Percentiles rank a stretch among this genome's conserved stretches.
phyloP scores from a whole-genome alignment of 1,140 invertebrate species.

The Atta texana region DNA sequence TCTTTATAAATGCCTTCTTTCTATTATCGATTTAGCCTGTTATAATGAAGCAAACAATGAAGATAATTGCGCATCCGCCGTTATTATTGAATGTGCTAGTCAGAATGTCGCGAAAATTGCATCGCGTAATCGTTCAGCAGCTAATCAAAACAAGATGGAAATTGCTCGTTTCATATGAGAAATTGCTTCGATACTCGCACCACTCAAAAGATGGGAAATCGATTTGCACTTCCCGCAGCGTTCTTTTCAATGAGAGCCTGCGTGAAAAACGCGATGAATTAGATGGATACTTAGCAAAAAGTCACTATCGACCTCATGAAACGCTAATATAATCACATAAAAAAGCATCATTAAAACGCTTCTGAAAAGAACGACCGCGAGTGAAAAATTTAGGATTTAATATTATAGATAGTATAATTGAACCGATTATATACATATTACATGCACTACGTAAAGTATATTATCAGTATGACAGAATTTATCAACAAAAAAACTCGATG shows the following conservation, averaged over 20 bases:
- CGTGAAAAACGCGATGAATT: background rate
- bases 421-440: background rate
- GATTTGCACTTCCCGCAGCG: constrained; percentile 33
- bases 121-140: constrained; percentile 44
- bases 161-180: constrained; percentile 71
- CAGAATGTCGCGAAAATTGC: constrained; percentile 74
- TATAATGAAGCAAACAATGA: constrained; percentile 70
- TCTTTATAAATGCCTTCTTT: constrained; percentile 54
- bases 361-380: background rate
- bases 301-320: background rate
- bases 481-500: background rate
- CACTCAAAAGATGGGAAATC: constrained; percentile 61
- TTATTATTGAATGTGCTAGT: constrained; percentile 56
- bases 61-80: constrained; percentile 67
- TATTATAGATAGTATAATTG: no score
- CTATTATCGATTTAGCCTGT: constrained; percentile 50
- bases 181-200: constrained; percentile 68
- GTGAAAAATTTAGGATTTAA: background rate
- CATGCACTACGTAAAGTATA: background rate
- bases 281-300: constrained; percentile 17
- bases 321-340: background rate
- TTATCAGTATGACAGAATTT: background rate
- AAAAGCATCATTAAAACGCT: background rate
- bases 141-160: constrained; percentile 74
- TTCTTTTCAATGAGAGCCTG: constrained; percentile 15